Evolutionary conservation across 2,113 vertebrate species (phyloP).

Genomic region (Pelmatolapia mariae): DNA sequence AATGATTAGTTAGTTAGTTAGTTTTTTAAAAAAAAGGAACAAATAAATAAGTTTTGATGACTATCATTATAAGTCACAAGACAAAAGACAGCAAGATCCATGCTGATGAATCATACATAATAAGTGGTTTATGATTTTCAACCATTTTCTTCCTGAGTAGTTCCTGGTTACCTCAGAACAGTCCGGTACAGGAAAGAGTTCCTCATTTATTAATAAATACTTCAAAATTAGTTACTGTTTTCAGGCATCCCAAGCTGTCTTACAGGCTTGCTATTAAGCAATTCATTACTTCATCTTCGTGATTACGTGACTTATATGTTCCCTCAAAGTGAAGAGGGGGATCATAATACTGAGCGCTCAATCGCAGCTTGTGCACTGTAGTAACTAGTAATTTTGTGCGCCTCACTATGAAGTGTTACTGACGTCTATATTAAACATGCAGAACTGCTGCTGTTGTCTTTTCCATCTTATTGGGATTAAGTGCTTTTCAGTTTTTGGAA

Average conservation of each 20-base stretch:
- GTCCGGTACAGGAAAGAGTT: not conserved
- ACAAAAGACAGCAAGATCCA: not conserved
- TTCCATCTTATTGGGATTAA: not conserved
- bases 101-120: not conserved
- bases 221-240: not conserved
- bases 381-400: not conserved
- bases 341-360: not conserved
- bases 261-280: not conserved
- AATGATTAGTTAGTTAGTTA: not conserved
- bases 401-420: not conserved
- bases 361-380: not conserved
- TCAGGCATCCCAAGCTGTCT: not conserved
- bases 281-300: not conserved
- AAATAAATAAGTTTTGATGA: not conserved
- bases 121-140: not conserved
- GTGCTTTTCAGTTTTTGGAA: not conserved
- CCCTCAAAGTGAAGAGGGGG: not conserved
- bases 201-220: not conserved
- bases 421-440: not conserved
- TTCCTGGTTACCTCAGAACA: not conserved
- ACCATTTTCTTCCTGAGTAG: not conserved
- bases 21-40: not conserved
- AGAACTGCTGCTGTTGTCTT: not conserved
- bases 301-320: not conserved
- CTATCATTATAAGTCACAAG: not conserved